Percentiles rank a stretch among this genome's conserved stretches.
Conservation (phyloP, 2,797 vertebrate species). For the Apogon talboti region DNA sequence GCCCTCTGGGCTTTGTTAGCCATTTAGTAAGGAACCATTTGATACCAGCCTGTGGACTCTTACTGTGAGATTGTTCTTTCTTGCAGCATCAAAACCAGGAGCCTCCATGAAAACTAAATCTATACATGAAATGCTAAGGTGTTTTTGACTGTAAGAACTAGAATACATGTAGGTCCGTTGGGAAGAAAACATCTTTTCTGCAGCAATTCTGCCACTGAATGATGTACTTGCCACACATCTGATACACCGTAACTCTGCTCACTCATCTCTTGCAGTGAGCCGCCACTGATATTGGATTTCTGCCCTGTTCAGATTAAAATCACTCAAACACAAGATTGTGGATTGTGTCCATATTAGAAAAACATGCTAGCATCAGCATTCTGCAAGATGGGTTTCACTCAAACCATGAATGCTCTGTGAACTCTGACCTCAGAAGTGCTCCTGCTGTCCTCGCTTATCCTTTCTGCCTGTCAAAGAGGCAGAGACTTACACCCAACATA, state of each 20-base stretch:
- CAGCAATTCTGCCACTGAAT: conserved; percentile 36
- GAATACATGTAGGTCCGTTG: conserved; percentile 8
- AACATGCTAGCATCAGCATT: conserved; percentile 78
- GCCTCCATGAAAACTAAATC: conserved; percentile 33
- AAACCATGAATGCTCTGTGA: conserved; percentile 58
- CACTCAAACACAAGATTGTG: conserved; percentile 74
- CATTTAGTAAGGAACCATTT: conserved; percentile 45
- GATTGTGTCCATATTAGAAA: conserved; percentile 79
- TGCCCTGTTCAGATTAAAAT: conserved; percentile 82
- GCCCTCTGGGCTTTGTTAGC: conserved; percentile 28
- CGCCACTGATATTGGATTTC: conserved; percentile 78
- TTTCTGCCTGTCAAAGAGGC: conserved; percentile 56
- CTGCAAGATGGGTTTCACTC: conserved; percentile 71
- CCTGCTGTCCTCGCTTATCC: conserved; percentile 64
- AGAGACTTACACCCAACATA: conserved; percentile 37
- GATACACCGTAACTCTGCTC: conserved; percentile 49
- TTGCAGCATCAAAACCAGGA: conserved; percentile 9
- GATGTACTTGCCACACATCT: conserved; percentile 65
- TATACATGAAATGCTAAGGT: conserved; percentile 31
- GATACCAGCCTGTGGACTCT: conserved; percentile 23
- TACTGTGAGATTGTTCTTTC: conserved; percentile 6
- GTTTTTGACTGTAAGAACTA: conserved; percentile 54
- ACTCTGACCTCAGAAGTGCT: conserved; percentile 70
- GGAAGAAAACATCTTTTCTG: conserved; percentile 49
- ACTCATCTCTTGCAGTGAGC: conserved; percentile 49